Percentiles rank a stretch among this genome's conserved stretches.
Evolutionary conservation across 2,797 vertebrate genomes (phyloP).

Genomic region (Acropternis orthonyx): DNA sequence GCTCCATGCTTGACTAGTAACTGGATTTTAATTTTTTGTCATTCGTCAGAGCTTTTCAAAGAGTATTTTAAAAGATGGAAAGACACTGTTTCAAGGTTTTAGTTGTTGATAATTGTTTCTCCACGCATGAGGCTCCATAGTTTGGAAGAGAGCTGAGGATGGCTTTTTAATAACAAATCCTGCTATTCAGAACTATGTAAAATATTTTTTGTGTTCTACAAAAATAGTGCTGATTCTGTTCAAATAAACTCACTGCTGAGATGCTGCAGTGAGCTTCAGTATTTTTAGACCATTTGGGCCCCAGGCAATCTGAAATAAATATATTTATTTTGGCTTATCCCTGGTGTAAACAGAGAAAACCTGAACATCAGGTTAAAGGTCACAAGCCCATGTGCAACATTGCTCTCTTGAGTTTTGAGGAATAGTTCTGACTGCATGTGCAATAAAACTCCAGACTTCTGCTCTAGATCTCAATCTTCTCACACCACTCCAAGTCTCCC

Average conservation of each 20-base stretch:
- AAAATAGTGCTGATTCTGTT: conserved; percentile 43
- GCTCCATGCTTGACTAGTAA: neutral
- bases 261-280: neutral
- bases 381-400: conserved; percentile 13
- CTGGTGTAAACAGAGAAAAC: conserved; percentile 49
- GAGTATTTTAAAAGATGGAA: neutral
- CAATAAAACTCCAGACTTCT: neutral
- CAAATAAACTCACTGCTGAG: conserved; percentile 30
- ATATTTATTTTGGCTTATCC: conserved; percentile 47
- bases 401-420: conserved; percentile 21
- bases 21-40: neutral
- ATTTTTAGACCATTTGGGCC: conserved; percentile 46
- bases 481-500: neutral
- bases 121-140: neutral
- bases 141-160: neutral
- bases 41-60: neutral
- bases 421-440: neutral
- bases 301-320: conserved; percentile 43
- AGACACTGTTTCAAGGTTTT: neutral
- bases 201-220: conserved; percentile 8
- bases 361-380: conserved; percentile 57
- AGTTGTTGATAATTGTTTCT: conserved; percentile 15
- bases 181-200: neutral
- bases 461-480: neutral
- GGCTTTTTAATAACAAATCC: conserved; percentile 4